Base-by-base conservation (phyloP, 2,797 vertebrate species). In the Cossypha heuglini region DNA sequence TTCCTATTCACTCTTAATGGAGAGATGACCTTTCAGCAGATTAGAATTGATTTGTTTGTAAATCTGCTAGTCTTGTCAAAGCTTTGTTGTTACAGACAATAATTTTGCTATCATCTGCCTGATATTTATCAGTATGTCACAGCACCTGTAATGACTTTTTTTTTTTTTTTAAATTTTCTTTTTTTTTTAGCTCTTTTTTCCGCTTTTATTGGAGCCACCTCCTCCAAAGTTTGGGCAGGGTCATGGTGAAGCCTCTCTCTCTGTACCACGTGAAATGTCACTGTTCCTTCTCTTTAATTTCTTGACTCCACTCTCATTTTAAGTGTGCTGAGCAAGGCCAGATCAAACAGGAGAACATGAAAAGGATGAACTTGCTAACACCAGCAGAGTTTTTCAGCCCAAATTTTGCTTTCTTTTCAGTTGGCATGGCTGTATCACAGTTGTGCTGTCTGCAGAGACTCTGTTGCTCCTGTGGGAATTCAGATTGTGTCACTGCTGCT, bases 41-140 rank as follows among this genome's bases (percentile, higher is more conserved):
- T 94, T 93, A 87, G 61, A 96, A 96, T 96, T 93, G 93, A 96
- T 97, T 96, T 96, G 94, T 95, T 96, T 95, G 80, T 85, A 89
- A 96, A 96, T 82, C 77, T 95, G 67, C 83, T 92, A 28, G 59
- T 76, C 78, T 66, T 88, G 85, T 94, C 89, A 95, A 93, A 94
- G 84, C 89, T 89, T 91, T 96, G 75, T 93, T 95, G 88, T 82
- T 80, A 80, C 38, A 88, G 68, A 90, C 81, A 94, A 80, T 94
- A 91, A 93, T 96, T 97, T 94, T 86, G 64, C 93, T 80, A 74
- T 95, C 26, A 77, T 83, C 64, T 90, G 45, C 57, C 38, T 86
- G 87, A 80, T 80, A 40, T 46, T 91, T 82, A 94, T 73, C 91
- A 80, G 45, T 61, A 11, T 87, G 61, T 85, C 45, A 54, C 18